These are phyloP conservation scores for Suillia variegata DNA, from an alignment of 2,888 invertebrate genomes.

Conservation along the genomic window DNA sequence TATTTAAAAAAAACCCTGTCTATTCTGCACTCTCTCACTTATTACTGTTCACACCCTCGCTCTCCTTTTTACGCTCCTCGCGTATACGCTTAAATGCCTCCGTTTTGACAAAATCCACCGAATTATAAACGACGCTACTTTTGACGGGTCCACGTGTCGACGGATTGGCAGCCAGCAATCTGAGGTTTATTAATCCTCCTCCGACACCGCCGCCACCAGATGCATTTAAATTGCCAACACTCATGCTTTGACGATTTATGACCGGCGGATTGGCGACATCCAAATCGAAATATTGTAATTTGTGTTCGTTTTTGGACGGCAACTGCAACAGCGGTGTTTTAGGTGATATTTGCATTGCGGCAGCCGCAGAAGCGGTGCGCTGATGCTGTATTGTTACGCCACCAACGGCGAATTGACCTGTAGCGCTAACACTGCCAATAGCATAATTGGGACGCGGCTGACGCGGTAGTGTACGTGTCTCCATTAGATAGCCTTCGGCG, in stretches of 20 bases:
- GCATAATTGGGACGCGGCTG: conserved; percentile 43
- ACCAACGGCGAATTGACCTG: conserved; percentile 19
- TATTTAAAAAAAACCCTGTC: too few species aligned
- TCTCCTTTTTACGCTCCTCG: conserved; percentile 66
- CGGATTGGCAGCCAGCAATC: conserved; percentile 55
- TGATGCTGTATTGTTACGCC: conserved; percentile 46
- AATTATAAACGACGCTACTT: conserved; percentile 78
- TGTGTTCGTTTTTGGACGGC: conserved; percentile 43
- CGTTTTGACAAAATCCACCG: conserved; percentile 92
- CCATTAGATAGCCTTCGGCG: conserved; percentile 43
- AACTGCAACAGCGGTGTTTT: conserved; percentile 7
- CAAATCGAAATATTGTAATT: conserved; percentile 84
- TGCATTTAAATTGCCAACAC: conserved; percentile 48
- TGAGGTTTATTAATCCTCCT: conserved; percentile 21
- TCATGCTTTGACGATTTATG: conserved; percentile 52
- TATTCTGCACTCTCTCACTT: too few species aligned
- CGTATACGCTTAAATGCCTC: conserved; percentile 88
- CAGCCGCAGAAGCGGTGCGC: conserved; percentile 48
- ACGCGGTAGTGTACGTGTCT: conserved; percentile 57
- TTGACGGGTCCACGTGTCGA: conserved; percentile 61
- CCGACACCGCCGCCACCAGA: conserved; percentile 40
- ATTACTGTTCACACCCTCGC: conserved; percentile 64
- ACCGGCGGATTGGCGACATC: conserved; percentile 67
- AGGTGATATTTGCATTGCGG: conserved; percentile 35
- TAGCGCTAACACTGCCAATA: background rate